phyloP scores from a whole-genome alignment of 2,113 vertebrate species.

The Helogale parvula region DNA sequence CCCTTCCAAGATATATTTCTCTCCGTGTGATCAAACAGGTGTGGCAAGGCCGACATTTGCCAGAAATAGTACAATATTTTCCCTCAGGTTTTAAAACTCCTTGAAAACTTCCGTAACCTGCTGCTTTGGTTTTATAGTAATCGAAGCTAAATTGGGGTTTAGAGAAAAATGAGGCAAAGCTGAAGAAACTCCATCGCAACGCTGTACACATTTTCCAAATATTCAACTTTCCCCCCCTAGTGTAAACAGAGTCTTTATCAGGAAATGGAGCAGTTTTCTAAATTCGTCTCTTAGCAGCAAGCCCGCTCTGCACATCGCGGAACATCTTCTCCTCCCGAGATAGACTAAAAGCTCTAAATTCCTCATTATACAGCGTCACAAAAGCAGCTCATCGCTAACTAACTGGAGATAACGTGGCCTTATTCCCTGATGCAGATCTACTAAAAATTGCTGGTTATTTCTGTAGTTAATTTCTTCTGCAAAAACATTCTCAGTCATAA shows the following conservation, averaged over 20 bases:
- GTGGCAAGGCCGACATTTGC: neutral
- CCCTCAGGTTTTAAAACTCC: constrained; percentile 25
- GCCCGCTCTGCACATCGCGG: neutral
- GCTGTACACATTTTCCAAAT: neutral
- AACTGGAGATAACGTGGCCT: neutral
- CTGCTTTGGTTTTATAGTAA: constrained; percentile 14
- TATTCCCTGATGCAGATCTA: neutral
- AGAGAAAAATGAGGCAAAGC: neutral
- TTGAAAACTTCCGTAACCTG: neutral
- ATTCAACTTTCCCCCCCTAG: neutral
- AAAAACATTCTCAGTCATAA: neutral
- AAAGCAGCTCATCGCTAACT: neutral
- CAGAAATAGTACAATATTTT: neutral
- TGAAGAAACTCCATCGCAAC: neutral
- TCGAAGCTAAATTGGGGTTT: neutral
- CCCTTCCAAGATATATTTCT: constrained; percentile 9
- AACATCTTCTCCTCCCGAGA: neutral
- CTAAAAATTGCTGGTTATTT: neutral
- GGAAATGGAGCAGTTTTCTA: neutral
- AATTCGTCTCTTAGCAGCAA: constrained; percentile 10
- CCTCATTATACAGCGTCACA: neutral
- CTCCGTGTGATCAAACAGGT: neutral
- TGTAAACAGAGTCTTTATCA: neutral
- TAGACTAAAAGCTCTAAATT: neutral
- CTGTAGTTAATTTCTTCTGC: neutral